These are phyloP conservation scores for Phytoseiulus persimilis DNA, from an alignment of 2,888 invertebrate genomes.

Conservation along the genomic window DNA sequence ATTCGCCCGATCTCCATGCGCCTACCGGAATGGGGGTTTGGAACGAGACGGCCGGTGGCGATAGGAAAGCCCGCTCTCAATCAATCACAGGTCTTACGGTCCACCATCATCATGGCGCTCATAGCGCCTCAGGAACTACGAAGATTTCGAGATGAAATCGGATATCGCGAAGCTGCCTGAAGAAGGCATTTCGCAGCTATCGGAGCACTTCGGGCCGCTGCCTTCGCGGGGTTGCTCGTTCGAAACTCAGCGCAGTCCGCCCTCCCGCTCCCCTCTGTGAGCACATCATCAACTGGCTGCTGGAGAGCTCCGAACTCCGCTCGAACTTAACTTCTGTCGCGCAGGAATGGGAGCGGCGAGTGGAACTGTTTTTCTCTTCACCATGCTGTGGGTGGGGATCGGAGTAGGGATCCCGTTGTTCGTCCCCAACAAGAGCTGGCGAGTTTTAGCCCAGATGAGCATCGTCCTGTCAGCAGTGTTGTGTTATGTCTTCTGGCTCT, in stretches of 20 bases:
- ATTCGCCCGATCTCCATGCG: no score
- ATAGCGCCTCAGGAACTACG: no score
- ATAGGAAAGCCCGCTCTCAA: no score
- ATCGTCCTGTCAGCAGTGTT: constrained; percentile 18
- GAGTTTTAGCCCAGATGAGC: constrained; percentile 15
- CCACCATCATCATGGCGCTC: no score
- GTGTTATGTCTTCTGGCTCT: constrained; percentile 59
- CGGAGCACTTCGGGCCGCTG: no score
- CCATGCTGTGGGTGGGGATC: constrained; percentile 27
- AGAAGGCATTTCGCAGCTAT: no score
- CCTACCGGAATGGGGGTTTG: no score
- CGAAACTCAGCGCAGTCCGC: neutral
- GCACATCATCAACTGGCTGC: neutral
- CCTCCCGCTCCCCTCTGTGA: neutral
- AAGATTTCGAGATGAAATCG: no score
- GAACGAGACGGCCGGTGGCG: no score
- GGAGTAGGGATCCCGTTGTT: constrained; percentile 20
- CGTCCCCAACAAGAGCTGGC: constrained; percentile 34
- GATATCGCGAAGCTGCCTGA: neutral
- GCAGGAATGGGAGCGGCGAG: neutral
- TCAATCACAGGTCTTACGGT: no score
- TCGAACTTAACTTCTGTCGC: neutral
- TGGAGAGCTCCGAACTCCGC: neutral
- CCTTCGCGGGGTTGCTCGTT: neutral
- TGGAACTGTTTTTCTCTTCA: constrained; percentile 32